These are phyloP conservation scores for Leuciscus idus DNA, from an alignment of 2,113 vertebrate genomes.

Conservation along the genomic window DNA sequence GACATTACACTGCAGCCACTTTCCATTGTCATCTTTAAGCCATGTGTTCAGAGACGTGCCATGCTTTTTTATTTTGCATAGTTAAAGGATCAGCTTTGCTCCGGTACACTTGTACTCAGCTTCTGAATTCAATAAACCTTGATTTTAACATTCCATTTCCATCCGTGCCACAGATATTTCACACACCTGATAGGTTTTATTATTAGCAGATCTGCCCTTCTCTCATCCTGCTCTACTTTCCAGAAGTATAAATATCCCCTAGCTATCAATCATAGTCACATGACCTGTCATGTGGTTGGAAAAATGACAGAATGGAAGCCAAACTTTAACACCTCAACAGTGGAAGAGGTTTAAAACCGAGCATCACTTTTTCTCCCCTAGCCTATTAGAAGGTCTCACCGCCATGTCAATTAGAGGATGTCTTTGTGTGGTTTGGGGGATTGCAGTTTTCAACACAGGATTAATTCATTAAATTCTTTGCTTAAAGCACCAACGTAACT, in stretches of 20 bases:
- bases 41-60: constrained; percentile 21
- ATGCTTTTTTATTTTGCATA: constrained; percentile 22
- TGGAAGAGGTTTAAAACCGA: not conserved
- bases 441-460: constrained; percentile 15
- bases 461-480: constrained; percentile 24
- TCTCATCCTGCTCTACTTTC: constrained; percentile 41
- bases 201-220: constrained; percentile 33
- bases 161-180: not conserved
- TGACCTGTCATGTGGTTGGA: constrained; percentile 20
- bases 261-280: constrained; percentile 39
- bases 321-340: constrained; percentile 2
- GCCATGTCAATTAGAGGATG: not conserved
- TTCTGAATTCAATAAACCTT: constrained; percentile 11
- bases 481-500: not conserved
- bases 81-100: not conserved
- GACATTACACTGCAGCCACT: constrained; percentile 20
- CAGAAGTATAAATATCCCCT: constrained; percentile 35
- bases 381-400: not conserved
- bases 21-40: not conserved
- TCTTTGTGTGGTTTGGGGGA: not conserved
- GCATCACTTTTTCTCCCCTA: not conserved
- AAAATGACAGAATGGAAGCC: constrained; percentile 16
- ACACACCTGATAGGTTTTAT: constrained; percentile 24
- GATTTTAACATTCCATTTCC: not conserved
- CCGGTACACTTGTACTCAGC: not conserved